Evolutionary conservation across 2,888 invertebrate species (phyloP).

Genomic region (Xiphydria camelus): DNA sequence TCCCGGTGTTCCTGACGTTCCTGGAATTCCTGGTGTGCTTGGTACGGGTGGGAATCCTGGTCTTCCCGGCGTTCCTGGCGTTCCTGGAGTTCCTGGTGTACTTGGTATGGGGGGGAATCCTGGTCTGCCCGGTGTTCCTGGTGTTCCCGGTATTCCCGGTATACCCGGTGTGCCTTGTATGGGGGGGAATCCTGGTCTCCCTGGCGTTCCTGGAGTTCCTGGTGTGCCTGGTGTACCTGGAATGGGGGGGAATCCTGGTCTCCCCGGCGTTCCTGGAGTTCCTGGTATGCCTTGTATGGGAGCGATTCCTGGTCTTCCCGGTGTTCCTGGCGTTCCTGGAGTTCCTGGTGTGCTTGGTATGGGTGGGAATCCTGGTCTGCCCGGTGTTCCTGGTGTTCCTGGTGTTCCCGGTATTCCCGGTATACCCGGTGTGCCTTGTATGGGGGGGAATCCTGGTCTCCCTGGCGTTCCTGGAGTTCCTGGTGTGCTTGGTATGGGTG

Average conservation of each 20-base stretch:
- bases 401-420: slow-evolving; percentile 47
- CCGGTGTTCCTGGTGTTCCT: slow-evolving; percentile 42
- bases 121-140: slow-evolving; percentile 30
- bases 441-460: no score
- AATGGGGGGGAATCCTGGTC: no score
- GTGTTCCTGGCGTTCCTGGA: slow-evolving; percentile 30
- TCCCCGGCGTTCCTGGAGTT: slow-evolving; percentile 36
- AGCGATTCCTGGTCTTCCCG: slow-evolving; percentile 26
- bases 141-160: slow-evolving; percentile 21
- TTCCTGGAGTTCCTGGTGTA: slow-evolving; percentile 12
- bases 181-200: no score
- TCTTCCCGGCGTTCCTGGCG: slow-evolving; percentile 41
- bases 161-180: no score
- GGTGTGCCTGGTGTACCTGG: no score
- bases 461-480: slow-evolving; percentile 44
- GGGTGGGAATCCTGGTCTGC: slow-evolving; percentile 38
- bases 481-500: slow-evolving; percentile 20
- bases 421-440: slow-evolving; percentile 27
- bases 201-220: no score
- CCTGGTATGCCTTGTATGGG: slow-evolving; percentile 43
- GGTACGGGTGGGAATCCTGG: no score
- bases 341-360: slow-evolving; percentile 34
- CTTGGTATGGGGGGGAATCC: no score
- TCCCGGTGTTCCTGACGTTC: no score
- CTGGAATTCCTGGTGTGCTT: no score